Evolutionary conservation across 1,140 invertebrate genomes (phyloP), one percentile per base, ranked within the genome.

Genomic region (Dinoponera quadriceps): DNA sequence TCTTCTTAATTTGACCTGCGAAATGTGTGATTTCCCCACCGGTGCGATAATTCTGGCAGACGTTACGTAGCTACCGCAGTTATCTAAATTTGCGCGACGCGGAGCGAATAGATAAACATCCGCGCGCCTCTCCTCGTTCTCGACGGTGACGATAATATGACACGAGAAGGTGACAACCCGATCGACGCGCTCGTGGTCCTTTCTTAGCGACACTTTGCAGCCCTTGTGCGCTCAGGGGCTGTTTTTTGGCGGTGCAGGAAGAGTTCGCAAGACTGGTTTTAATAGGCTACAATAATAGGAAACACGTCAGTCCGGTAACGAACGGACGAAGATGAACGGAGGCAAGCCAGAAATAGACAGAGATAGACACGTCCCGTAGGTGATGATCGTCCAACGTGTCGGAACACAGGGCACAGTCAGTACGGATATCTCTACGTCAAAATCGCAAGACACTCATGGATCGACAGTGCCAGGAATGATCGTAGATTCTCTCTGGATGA

Each of bases 401-500:
- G 69, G 54, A 80, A 71, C 63, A 55, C 49, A 80, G n/a, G 66
- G 33, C 33, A 25, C 22, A 71, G 75, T 71, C 51, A 80, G 65
- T 80, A 57, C 65, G 75, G 75, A 80, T 57, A 25, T 80, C 51
- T 71, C 33, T 78, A 16, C 16, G 29, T 20, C n/a, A 80, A n/a
- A 71, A 48, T 48, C 75, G 60, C 49, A 51, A 54, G 22, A 77
- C 11, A 54, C 44, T 71, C 25, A 57, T 59, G 33, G 49, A 54
- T 22, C 51, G 27, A 29, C 59, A 14, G 33, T n/a, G 13, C 63
- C 63, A 16, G 16, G 38, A 22, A 27, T 33, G 38, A 78, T 29
- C 38, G 51, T 59, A 83, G 51, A 83, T 85, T 82, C 57, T 80
- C 66, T 80, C 66, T 82, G 77, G 85, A 89, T 85, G 88, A 90